Base-by-base conservation (phyloP, 2,797 vertebrate genomes). In the Muscicapa striata region DNA sequence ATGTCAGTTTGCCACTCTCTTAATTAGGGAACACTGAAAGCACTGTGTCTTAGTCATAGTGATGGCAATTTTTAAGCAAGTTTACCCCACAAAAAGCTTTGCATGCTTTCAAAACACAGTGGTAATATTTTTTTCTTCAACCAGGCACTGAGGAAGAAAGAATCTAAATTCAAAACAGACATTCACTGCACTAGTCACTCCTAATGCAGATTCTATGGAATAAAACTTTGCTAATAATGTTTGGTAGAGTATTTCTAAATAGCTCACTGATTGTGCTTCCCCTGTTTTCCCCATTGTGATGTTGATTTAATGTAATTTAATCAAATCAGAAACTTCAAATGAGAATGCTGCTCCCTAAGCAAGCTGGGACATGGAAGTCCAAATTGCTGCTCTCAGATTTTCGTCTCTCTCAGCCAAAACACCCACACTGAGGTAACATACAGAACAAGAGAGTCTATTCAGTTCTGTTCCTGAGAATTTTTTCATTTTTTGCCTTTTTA, bases 311-410 rank as follows among this genome's bases (percentile, higher is more conserved):
- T 57, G 45, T 69, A 55, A 54, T 87, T 78, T 74, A 93, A 32
- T 92, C 69, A 95, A 93, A 63, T 89, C 68, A 82, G 74, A 82
- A 63, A 24, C 70, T 95, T 49, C 40, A 62, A 74, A 86, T 90
- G 55, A 90, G 48, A 29, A 26, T 70, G 18, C 38, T 81, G 49
- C 58, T 92, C 9, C 61, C 78, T 82, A 66, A 84, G 45, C 80
- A 91, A 84, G 89, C 51, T 88, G 51, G 75, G 52, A 64, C 80
- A 72, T 3, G 16, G 67, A 91, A 96, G 72, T 90, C 80, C 5
- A 0, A 80, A 74, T 74, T 32, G 7, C 23, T 67, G 66, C 77
- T 90, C 52, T 15, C 58, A 30, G 49, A 86, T 92, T 88, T 89
- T 74, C 78, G 48, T 94, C 58, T 87, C 26, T 76, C 15, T 78